These are phyloP conservation scores for Lacanobia wlatinum DNA, from an alignment of 2,888 invertebrate species.

Conservation along the genomic window DNA sequence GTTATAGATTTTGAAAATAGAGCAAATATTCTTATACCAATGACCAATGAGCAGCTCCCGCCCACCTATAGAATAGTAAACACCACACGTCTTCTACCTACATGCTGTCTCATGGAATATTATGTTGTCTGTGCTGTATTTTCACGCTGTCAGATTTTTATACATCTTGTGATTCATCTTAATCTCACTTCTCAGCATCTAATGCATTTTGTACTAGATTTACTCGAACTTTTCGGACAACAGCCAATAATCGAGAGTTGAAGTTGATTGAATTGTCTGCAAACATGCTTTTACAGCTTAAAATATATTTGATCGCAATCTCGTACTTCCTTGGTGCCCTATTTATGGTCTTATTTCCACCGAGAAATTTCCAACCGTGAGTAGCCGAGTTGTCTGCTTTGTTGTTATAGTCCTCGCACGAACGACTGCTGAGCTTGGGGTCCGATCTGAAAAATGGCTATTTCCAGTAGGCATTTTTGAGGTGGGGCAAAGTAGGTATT, in stretches of 20 bases:
- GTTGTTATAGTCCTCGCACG: neutral
- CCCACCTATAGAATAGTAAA: too few relatives aligned
- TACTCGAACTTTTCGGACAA: slow-evolving; percentile 21
- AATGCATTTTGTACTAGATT: slow-evolving; percentile 41
- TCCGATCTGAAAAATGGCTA: too few relatives aligned
- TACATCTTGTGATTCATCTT: neutral
- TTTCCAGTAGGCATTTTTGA: neutral
- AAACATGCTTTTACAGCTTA: slow-evolving; percentile 84
- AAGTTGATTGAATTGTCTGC: slow-evolving; percentile 30
- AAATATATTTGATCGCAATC: slow-evolving; percentile 81
- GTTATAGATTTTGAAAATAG: too few relatives aligned
- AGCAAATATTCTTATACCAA: too few relatives aligned
- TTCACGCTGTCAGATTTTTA: slow-evolving; percentile 45
- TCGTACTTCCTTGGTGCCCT: slow-evolving; percentile 82
- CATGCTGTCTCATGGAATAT: neutral
- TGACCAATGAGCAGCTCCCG: too few relatives aligned
- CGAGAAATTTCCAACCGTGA: slow-evolving; percentile 84
- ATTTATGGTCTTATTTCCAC: slow-evolving; percentile 84
- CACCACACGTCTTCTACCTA: neutral
- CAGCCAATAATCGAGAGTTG: neutral
- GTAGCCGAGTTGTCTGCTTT: slow-evolving; percentile 50
- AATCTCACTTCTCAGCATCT: neutral
- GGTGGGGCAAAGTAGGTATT: neutral
- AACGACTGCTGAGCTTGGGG: neutral
- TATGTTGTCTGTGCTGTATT: slow-evolving; percentile 10